These are phyloP conservation scores for Canis aureus DNA, from an alignment of 2,113 vertebrate species.

Conservation along the genomic window DNA sequence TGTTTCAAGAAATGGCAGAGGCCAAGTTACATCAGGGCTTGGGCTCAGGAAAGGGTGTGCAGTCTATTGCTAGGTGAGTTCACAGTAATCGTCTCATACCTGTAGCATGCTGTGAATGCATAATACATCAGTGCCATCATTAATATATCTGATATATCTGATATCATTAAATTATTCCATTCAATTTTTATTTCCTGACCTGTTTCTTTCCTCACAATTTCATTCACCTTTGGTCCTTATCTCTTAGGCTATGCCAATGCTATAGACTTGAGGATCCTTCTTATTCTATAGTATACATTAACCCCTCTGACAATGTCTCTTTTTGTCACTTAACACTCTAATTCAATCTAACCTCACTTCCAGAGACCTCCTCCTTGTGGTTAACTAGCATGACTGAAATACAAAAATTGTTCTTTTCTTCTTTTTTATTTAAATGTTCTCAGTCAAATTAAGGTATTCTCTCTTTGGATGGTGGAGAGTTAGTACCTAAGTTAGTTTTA, in stretches of 20 bases:
- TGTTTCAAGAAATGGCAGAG: neutral
- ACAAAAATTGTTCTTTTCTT: neutral
- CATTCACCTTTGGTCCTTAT: neutral
- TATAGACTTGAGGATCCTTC: neutral
- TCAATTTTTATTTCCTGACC: neutral
- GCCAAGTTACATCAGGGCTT: accelerated
- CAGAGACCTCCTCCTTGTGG: accelerated
- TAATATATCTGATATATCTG: neutral
- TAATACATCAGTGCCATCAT: neutral
- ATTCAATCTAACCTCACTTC: neutral
- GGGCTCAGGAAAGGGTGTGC: neutral
- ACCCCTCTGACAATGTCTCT: neutral
- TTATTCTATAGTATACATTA: neutral
- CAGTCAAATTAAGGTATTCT: neutral
- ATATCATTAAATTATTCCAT: neutral
- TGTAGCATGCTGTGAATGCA: neutral
- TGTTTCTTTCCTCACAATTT: neutral
- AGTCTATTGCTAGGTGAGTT: neutral
- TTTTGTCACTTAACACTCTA: neutral
- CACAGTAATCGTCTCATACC: neutral
- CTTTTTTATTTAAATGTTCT: neutral
- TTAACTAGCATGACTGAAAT: neutral
- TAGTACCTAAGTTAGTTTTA: neutral
- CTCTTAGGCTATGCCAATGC: neutral
- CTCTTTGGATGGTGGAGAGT: neutral